phyloP scores from a whole-genome alignment of 1,140 invertebrate species.

The Phocides pigmalion region DNA sequence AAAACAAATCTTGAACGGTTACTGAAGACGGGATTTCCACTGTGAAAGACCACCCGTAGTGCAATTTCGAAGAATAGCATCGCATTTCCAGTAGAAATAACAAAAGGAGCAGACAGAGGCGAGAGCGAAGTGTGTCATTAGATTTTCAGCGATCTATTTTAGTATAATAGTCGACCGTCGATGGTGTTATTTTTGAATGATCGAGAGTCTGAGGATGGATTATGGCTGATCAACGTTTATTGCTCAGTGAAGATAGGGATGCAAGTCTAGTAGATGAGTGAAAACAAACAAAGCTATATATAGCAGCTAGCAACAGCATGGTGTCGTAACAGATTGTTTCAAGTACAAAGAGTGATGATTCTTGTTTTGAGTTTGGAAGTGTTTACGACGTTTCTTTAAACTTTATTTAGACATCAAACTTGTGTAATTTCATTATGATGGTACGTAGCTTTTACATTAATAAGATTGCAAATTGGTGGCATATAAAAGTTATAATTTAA shows the following conservation, averaged over 20 bases:
- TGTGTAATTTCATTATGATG: too few species aligned
- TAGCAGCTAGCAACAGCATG: conserved; percentile 12
- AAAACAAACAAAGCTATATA: conserved; percentile 32
- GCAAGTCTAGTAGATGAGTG: conserved; percentile 31
- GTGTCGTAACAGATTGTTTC: conserved; percentile 27
- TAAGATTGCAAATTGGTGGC: too few species aligned
- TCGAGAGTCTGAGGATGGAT: conserved; percentile 53
- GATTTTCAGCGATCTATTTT: conserved; percentile 62
- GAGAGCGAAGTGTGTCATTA: conserved; percentile 62
- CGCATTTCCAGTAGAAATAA: conserved; percentile 49
- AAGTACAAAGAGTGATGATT: conserved; percentile 14
- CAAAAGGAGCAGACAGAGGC: conserved; percentile 26
- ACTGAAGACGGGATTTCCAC: conserved; percentile 3
- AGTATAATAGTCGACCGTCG: conserved; percentile 40
- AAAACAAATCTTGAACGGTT: neutral
- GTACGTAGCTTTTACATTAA: too few species aligned
- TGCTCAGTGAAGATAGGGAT: conserved; percentile 38
- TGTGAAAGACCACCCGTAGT: conserved; percentile 56
- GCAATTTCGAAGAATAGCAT: conserved; percentile 58
- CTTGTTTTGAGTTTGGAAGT: conserved; percentile 18
- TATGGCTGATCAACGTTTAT: conserved; percentile 51
- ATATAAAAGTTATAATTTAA: too few species aligned
- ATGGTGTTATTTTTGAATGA: conserved; percentile 56
- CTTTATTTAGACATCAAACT: neutral
- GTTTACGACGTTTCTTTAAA: neutral